Percentiles rank a stretch among this genome's conserved stretches.
These are phyloP conservation scores for Palythoa caribaeorum DNA, from an alignment of 92 coral and sea anemone genomes.

Conservation along the genomic window DNA sequence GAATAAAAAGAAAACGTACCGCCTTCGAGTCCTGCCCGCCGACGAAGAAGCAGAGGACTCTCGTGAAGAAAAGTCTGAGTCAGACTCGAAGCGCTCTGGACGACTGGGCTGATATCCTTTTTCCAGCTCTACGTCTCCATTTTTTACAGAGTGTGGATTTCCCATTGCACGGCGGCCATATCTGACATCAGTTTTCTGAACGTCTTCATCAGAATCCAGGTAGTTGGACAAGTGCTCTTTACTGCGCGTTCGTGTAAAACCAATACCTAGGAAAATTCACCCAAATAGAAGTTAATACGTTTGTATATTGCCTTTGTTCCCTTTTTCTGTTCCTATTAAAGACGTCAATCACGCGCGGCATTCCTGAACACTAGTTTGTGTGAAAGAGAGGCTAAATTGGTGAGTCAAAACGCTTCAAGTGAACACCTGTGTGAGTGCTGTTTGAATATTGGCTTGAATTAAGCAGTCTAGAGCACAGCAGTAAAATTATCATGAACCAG, in stretches of 20 bases:
- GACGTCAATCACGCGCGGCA: no score
- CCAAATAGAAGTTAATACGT: not conserved
- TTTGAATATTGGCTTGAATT: no score
- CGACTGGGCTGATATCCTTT: constrained; percentile 25
- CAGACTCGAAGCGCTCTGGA: constrained; percentile 34
- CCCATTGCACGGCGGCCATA: constrained; percentile 77
- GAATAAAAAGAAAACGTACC: constrained; percentile 2
- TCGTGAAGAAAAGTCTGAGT: constrained; percentile 32
- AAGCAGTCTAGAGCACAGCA: no score
- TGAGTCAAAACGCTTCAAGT: no score
- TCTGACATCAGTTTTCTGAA: constrained; percentile 61
- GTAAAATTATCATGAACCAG: no score
- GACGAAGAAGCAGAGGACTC: constrained; percentile 42
- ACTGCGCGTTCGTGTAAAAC: constrained; percentile 48
- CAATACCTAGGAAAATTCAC: constrained; percentile 30
- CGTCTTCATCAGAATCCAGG: constrained; percentile 68
- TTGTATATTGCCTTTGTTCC: not conserved
- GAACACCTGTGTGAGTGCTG: no score
- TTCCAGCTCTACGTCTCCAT: constrained; percentile 14
- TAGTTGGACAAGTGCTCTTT: constrained; percentile 40
- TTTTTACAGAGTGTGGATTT: constrained; percentile 41
- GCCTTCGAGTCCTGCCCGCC: constrained; percentile 41
- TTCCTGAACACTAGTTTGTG: no score
- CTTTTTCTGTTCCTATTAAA: no score
- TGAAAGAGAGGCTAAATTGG: no score